These are phyloP conservation scores for Aleadryas rufinucha DNA, from an alignment of 2,113 vertebrate genomes.

Conservation along the genomic window DNA sequence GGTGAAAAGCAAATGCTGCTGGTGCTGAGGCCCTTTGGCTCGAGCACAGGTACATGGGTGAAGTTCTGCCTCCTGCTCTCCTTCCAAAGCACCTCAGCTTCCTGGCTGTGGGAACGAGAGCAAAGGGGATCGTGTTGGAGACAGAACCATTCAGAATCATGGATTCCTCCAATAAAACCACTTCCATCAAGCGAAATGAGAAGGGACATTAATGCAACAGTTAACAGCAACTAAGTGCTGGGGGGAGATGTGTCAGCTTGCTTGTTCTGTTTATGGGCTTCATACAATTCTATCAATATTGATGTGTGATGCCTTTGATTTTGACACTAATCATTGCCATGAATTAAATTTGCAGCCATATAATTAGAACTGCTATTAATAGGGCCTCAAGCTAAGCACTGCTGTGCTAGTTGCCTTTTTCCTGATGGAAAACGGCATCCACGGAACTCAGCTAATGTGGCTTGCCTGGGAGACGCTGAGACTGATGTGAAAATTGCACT, in stretches of 20 bases:
- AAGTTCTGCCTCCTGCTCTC: background rate
- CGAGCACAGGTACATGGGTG: background rate
- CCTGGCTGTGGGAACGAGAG: background rate
- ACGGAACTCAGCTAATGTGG: constrained; percentile 47
- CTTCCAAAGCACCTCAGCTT: background rate
- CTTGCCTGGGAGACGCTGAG: constrained; percentile 49
- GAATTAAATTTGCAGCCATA: constrained; percentile 79
- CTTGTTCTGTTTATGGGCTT: constrained; percentile 70
- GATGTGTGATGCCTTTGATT: constrained; percentile 77
- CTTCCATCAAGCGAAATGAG: constrained; percentile 44
- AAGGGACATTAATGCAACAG: constrained; percentile 62
- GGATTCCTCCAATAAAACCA: constrained; percentile 27
- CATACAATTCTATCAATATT: constrained; percentile 75
- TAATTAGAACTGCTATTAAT: constrained; percentile 79
- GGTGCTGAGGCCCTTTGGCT: background rate
- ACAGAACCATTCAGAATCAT: background rate
- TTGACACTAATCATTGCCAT: constrained; percentile 75
- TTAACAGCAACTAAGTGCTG: constrained; percentile 45
- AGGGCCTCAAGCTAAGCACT: constrained; percentile 71
- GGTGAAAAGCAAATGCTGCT: background rate
- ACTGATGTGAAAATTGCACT: constrained; percentile 42
- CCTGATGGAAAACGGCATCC: constrained; percentile 67
- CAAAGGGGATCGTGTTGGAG: background rate
- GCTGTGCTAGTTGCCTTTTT: constrained; percentile 59
- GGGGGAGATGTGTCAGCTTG: constrained; percentile 26